Conservation (phyloP, 2,888 invertebrate species). For the Lypha dubia region DNA sequence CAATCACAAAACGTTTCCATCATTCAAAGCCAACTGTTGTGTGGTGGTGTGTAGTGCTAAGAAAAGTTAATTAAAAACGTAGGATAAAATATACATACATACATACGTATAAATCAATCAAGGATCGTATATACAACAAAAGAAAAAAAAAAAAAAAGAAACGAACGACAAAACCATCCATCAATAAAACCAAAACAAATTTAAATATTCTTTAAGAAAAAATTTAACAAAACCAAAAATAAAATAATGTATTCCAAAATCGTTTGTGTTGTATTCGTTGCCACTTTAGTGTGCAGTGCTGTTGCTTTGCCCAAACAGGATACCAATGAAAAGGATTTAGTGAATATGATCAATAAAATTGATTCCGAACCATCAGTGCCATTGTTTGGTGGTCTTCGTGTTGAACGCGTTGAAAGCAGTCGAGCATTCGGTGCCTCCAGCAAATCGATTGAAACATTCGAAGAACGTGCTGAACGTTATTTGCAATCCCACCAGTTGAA, state of each 20-base stretch:
- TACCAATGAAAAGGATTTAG: constrained; percentile 83
- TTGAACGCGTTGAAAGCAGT: constrained; percentile 82
- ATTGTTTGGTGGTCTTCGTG: constrained; percentile 83
- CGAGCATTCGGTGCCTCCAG: constrained; percentile 78
- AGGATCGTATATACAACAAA: too few relatives aligned
- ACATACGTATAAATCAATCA: constrained; percentile 56
- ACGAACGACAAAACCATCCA: constrained; percentile 45
- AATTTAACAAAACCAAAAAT: constrained; percentile 19
- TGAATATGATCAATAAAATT: constrained; percentile 83
- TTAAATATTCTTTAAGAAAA: constrained; percentile 52
- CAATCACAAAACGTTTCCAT: constrained; percentile 82
- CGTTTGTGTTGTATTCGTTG: constrained; percentile 81
- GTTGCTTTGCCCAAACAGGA: constrained; percentile 81
- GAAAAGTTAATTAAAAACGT: constrained; percentile 55
- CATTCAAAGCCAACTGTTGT: constrained; percentile 79
- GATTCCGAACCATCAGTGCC: constrained; percentile 83
- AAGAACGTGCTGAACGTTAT: constrained; percentile 84
- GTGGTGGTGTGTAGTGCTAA: constrained; percentile 75
- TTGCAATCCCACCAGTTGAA: constrained; percentile 84
- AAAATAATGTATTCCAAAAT: constrained; percentile 82
- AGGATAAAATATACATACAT: constrained; percentile 54
- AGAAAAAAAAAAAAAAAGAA: too few relatives aligned
- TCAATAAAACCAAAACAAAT: constrained; percentile 25
- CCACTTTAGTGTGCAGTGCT: constrained; percentile 78
- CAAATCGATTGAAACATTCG: constrained; percentile 81